These are phyloP conservation scores for Littorina saxatilis DNA, from an alignment of 1,140 invertebrate species.

Conservation along the genomic window DNA sequence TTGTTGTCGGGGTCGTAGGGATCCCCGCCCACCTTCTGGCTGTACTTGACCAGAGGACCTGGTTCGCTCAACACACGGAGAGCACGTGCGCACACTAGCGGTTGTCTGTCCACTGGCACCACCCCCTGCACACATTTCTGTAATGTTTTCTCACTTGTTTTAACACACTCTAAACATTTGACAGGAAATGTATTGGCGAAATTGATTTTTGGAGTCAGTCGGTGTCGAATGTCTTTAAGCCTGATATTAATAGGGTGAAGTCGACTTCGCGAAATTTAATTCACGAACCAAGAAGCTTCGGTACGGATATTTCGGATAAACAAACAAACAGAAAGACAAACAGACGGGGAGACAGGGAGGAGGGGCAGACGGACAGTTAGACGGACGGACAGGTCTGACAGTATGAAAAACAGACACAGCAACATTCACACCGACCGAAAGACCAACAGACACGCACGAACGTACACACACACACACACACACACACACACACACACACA, in stretches of 20 bases:
- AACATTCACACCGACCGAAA: not conserved
- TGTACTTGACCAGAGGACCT: slow-evolving; percentile 35
- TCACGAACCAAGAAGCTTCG: too few relatives aligned
- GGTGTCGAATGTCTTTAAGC: too few relatives aligned
- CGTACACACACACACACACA: not conserved
- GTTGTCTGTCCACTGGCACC: not conserved
- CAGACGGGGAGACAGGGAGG: too few relatives aligned
- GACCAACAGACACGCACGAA: not conserved
- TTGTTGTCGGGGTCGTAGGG: slow-evolving; percentile 37
- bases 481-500: not conserved
- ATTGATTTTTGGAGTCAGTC: not conserved
- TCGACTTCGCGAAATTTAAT: too few relatives aligned
- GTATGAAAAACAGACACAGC: too few relatives aligned
- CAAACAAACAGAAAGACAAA: too few relatives aligned
- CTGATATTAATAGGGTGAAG: too few relatives aligned
- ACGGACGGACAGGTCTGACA: too few relatives aligned
- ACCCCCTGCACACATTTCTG: not conserved
- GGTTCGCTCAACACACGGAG: slow-evolving; percentile 21
- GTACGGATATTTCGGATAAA: too few relatives aligned
- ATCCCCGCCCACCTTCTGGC: slow-evolving; percentile 39
- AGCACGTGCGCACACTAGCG: slow-evolving; percentile 14
- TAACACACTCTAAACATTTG: not conserved
- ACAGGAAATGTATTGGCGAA: too few relatives aligned
- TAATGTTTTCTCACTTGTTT: not conserved
- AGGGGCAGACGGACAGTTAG: too few relatives aligned